phyloP scores from a whole-genome alignment of 2,797 vertebrate genomes.

The Ctenopoma kingsleyae region DNA sequence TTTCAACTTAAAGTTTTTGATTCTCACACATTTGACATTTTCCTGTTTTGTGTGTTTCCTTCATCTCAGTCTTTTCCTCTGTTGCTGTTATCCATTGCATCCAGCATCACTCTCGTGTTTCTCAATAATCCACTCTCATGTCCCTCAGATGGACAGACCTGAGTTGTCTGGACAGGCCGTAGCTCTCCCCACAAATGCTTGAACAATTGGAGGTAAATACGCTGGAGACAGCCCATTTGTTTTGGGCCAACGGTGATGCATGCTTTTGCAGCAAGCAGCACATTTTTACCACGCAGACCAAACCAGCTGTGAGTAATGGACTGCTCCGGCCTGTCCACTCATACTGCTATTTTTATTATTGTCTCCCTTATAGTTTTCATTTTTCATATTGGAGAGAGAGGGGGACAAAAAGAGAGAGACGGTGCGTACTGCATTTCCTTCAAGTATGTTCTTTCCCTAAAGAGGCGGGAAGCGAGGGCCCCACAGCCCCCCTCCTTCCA shows the following conservation, averaged over 20 bases:
- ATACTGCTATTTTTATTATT: constrained; percentile 90
- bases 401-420: constrained; percentile 30
- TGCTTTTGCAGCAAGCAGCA: constrained; percentile 89
- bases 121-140: constrained; percentile 45
- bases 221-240: constrained; percentile 87
- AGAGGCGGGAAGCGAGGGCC: constrained; percentile 62
- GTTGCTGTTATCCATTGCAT: constrained; percentile 21
- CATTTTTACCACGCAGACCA: constrained; percentile 89
- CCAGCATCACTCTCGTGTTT: constrained; percentile 37
- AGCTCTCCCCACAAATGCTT: constrained; percentile 83
- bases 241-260: constrained; percentile 87
- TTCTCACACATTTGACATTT: neutral
- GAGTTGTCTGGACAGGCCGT: constrained; percentile 75
- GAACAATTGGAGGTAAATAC: constrained; percentile 91
- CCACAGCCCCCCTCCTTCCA: constrained; percentile 31
- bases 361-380: constrained; percentile 87
- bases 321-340: constrained; percentile 88
- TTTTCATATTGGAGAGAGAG: constrained; percentile 79
- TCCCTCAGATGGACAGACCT: constrained; percentile 74
- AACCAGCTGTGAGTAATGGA: constrained; percentile 89
- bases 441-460: constrained; percentile 70
- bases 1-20: neutral
- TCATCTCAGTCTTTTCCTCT: constrained; percentile 18
- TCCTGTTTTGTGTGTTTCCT: neutral
- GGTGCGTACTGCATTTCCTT: constrained; percentile 47